These are phyloP conservation scores for Conistra vaccinii DNA, from an alignment of 2,888 invertebrate genomes.

Conservation along the genomic window DNA sequence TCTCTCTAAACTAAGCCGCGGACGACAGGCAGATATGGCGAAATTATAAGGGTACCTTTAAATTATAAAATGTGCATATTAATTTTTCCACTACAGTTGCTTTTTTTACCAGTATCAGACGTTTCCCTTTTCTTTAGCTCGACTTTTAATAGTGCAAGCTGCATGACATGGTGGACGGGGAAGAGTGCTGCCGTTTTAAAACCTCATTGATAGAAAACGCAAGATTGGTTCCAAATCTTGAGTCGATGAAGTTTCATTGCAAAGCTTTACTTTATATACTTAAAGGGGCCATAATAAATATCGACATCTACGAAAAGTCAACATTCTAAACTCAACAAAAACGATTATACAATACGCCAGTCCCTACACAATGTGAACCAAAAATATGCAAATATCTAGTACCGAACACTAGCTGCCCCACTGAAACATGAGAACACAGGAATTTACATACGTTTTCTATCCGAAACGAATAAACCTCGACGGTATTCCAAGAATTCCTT, in stretches of 20 bases:
- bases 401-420: neutral
- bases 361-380: neutral
- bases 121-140: no score
- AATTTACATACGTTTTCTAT: conserved; percentile 55
- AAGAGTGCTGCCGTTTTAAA: neutral
- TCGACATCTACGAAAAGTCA: neutral
- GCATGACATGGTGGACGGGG: neutral
- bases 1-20: no score
- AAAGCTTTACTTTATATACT: neutral
- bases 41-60: no score
- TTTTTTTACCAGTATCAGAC: no score
- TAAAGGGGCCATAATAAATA: neutral
- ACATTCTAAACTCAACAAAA: neutral
- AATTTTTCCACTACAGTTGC: no score
- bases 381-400: conserved; percentile 51
- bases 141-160: no score
- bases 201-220: neutral
- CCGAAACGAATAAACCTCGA: conserved; percentile 45
- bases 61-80: no score
- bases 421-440: conserved; percentile 29
- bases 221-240: neutral
- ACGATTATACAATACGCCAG: neutral
- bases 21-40: no score
- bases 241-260: neutral
- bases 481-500: conserved; percentile 19